These are phyloP conservation scores for Halisarca cf. caerulea DNA, from an alignment of 37 sponge, comb jelly and placozoan species.

Conservation along the genomic window DNA sequence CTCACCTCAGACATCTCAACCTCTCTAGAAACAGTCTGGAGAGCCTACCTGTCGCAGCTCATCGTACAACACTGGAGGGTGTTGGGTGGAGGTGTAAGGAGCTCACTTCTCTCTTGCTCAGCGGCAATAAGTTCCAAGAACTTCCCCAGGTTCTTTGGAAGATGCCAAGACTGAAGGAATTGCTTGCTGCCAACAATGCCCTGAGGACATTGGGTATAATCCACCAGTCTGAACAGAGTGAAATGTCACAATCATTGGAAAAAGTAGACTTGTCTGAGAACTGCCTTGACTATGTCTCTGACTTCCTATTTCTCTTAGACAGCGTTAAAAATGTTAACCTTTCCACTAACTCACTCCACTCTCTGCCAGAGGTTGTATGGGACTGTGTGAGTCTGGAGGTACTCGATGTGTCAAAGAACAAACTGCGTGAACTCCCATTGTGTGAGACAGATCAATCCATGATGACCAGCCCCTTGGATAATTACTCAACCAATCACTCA, in stretches of 20 bases:
- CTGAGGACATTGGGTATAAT: constrained; percentile 13
- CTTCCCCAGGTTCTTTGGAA: constrained; percentile 59
- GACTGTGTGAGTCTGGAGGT: constrained; percentile 39
- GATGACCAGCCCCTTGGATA: neutral
- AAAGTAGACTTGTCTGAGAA: constrained; percentile 50
- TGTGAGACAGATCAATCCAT: constrained; percentile 35
- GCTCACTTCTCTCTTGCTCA: constrained; percentile 42
- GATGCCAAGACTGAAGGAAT: constrained; percentile 20
- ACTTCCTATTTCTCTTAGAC: constrained; percentile 55
- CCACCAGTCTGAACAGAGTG: neutral
- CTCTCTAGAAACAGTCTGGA: constrained; percentile 39
- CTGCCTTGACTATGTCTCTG: constrained; percentile 1
- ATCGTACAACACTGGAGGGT: neutral
- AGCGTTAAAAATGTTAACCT: constrained; percentile 13
- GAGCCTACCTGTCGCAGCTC: constrained; percentile 9
- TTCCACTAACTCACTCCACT: constrained; percentile 29
- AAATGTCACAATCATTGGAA: constrained; percentile 23
- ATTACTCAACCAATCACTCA: too few species aligned
- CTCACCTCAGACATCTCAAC: constrained; percentile 38
- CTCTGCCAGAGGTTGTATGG: constrained; percentile 57
- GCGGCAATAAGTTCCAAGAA: constrained; percentile 25
- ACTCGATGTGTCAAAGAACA: constrained; percentile 47
- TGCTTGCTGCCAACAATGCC: constrained; percentile 25
- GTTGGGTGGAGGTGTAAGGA: constrained; percentile 11
- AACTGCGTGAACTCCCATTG: constrained; percentile 29